Evolutionary conservation across 2,113 vertebrate species (phyloP).

Genomic region (Pelmatolapia mariae): DNA sequence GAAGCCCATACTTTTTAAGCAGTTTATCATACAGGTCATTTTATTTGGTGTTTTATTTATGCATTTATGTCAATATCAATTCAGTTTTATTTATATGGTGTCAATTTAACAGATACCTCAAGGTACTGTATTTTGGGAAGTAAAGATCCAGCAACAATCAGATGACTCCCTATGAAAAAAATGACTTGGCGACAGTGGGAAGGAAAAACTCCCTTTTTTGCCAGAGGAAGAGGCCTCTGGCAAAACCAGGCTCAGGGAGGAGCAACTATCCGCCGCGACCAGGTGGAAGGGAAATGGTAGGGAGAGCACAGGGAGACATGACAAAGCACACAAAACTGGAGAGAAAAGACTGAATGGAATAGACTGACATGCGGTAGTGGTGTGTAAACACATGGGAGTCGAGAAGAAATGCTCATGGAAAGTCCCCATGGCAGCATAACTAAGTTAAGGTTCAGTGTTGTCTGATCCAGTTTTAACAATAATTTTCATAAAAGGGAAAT

Average conservation of each 20-base stretch:
- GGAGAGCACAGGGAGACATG: not conserved
- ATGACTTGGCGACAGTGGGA: not conserved
- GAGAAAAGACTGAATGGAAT: not conserved
- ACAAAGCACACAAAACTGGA: not conserved
- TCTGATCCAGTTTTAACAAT: not conserved
- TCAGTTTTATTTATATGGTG: not conserved
- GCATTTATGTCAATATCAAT: not conserved
- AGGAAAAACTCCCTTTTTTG: not conserved
- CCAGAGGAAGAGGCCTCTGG: not conserved
- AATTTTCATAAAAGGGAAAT: rapidly evolving
- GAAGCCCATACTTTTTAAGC: not conserved
- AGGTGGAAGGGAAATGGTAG: not conserved
- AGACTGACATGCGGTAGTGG: not conserved
- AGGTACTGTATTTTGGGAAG: not conserved
- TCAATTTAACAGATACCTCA: not conserved
- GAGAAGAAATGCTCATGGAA: not conserved
- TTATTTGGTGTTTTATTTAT: not conserved
- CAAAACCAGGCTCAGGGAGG: rapidly evolving
- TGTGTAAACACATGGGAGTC: rapidly evolving
- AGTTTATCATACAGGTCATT: not conserved
- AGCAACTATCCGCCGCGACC: rapidly evolving
- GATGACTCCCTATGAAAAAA: not conserved
- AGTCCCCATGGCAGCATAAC: not conserved
- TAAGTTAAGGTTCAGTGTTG: not conserved
- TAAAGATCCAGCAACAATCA: not conserved